phyloP scores from a whole-genome alignment of 2,113 vertebrate genomes.

The Camelus dromedarius region DNA sequence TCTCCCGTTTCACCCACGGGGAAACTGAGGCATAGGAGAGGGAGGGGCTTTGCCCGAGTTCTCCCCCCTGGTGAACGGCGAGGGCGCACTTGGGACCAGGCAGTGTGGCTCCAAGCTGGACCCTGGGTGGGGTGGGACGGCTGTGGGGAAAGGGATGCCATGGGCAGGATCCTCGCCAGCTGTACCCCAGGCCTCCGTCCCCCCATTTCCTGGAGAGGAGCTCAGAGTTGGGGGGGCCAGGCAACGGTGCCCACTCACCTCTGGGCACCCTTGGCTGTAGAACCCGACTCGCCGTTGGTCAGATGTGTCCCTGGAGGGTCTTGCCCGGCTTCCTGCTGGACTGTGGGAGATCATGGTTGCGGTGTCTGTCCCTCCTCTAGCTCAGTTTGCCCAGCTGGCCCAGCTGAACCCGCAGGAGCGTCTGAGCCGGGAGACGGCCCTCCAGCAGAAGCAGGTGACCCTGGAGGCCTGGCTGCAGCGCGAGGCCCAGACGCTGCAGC shows the following conservation, averaged over 20 bases:
- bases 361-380: slow-evolving; percentile 80
- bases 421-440: slow-evolving; percentile 90
- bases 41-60: accelerated
- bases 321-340: background rate
- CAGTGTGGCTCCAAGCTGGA: background rate
- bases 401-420: slow-evolving; percentile 96
- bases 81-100: background rate
- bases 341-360: background rate
- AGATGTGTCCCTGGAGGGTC: background rate
- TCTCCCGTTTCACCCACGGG: background rate
- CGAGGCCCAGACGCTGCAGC: slow-evolving; percentile 88
- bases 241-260: background rate
- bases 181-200: too few species aligned
- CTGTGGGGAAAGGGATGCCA: too few species aligned
- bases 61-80: accelerated
- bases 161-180: background rate
- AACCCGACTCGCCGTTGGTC: too few species aligned
- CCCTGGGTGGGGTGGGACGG: accelerated
- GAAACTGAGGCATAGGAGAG: background rate
- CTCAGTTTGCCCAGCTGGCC: slow-evolving; percentile 94
- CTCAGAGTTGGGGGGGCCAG: background rate
- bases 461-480: slow-evolving; percentile 77
- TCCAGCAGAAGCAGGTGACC: slow-evolving; percentile 82
- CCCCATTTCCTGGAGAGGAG: background rate
- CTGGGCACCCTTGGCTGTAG: background rate